Evolutionary conservation across 2,113 vertebrate species (phyloP).

Genomic region (Poeciliopsis prolifica): DNA sequence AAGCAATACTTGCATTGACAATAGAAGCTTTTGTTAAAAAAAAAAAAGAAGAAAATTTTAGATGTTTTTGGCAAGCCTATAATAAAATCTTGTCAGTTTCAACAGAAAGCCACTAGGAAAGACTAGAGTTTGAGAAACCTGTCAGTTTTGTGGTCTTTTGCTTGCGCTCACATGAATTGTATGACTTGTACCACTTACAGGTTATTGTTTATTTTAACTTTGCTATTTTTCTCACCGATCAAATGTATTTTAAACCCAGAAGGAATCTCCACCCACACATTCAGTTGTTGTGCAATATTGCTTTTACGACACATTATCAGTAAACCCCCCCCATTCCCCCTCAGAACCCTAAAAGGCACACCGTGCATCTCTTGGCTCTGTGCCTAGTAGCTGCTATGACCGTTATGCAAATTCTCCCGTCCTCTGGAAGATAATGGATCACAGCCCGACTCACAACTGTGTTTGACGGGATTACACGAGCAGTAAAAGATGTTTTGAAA

Average conservation of each 20-base stretch:
- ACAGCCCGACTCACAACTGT: slow-evolving; percentile 8
- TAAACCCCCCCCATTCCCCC: slow-evolving; percentile 7
- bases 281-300: slow-evolving; percentile 40
- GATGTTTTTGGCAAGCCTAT: not conserved
- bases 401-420: slow-evolving; percentile 79
- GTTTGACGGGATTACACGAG: slow-evolving; percentile 20
- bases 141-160: not conserved
- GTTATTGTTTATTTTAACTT: not conserved
- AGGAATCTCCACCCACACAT: slow-evolving; percentile 34
- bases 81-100: not conserved
- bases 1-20: not conserved
- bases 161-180: not conserved
- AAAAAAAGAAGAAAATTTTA: not conserved
- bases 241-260: slow-evolving; percentile 20
- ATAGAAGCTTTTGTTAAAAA: not conserved
- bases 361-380: slow-evolving; percentile 49
- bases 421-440: slow-evolving; percentile 51
- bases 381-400: slow-evolving; percentile 47
- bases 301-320: slow-evolving; percentile 49
- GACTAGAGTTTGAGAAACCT: not conserved
- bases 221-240: not conserved
- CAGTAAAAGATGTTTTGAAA: not conserved
- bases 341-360: slow-evolving; percentile 23
- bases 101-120: not conserved
- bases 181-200: not conserved